Evolutionary conservation across 2,888 invertebrate genomes (phyloP), one percentile per base, ranked within the genome.

Genomic region (Rotaria sp.): DNA sequence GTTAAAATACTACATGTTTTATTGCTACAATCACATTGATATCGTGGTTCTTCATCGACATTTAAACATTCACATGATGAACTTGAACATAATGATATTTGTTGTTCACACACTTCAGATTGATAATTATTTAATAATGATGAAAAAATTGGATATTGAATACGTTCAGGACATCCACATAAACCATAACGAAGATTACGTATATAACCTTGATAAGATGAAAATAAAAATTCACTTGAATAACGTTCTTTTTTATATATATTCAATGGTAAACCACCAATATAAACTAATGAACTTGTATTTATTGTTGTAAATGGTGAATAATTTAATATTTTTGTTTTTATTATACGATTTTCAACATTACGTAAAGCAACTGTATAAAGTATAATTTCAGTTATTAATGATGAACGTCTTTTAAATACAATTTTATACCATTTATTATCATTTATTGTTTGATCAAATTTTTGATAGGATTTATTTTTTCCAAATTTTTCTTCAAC

Each of bases 11-110:
- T n/a, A n/a, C 80, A 80, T n/a, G 80, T 80, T 80, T 80, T 80
- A 45, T 80, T 80, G 45, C 80, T 80, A 45, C 80, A 80, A 80
- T 80, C 80, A 80, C 80, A 80, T 80, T 80, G 80, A 80, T 80
- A 80, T n/a, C 80, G 45, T 80, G 80, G 80, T 80, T 80, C 80
- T 80, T 80, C 80, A 45, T 80, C 80, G 11, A 80, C 80, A 45
- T 45, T 80, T 45, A 80, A 80, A 45, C 80, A 80, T 80, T 80
- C 80, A n/a, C 80, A 80, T n/a, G 41, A 26, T 80, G 41, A 45
- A 80, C 80, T 45, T 67, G 67, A 67, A 80, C 80, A 80, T n/a
- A 80, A 41, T 45, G 41, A 45, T 2, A 15, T n/a, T 13, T 80
- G 45, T 80, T 45, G 41, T 45, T 80, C 80, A 80, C 80, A 80